These are phyloP conservation scores for Melanostoma scalare DNA, from an alignment of 2,888 invertebrate species.

Conservation along the genomic window DNA sequence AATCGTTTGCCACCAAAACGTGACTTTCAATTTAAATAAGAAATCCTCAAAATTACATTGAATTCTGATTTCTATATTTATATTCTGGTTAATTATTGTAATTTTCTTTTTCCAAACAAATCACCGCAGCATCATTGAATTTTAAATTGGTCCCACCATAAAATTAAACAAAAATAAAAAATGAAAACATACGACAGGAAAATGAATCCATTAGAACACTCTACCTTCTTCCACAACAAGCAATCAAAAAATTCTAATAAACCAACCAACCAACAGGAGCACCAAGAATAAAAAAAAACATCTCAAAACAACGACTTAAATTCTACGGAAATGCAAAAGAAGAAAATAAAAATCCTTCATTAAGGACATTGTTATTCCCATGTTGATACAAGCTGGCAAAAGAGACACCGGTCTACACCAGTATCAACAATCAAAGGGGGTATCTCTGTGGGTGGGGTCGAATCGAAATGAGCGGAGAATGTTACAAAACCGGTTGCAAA, in stretches of 20 bases:
- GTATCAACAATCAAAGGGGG: slow-evolving; percentile 59
- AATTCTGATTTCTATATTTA: slow-evolving; percentile 28
- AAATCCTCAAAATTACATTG: slow-evolving; percentile 43
- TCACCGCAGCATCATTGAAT: slow-evolving; percentile 28
- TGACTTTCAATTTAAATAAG: slow-evolving; percentile 62
- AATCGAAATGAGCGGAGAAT: slow-evolving; percentile 21
- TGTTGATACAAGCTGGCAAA: slow-evolving; percentile 67
- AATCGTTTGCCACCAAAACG: slow-evolving; percentile 38
- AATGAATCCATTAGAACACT: slow-evolving; percentile 49
- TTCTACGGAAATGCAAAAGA: slow-evolving; percentile 35
- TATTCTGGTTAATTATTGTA: slow-evolving; percentile 55
- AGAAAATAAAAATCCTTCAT: slow-evolving; percentile 61
- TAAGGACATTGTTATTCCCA: slow-evolving; percentile 72
- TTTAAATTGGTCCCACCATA: slow-evolving; percentile 22
- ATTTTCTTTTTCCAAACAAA: slow-evolving; percentile 41
- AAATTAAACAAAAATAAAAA: neutral
- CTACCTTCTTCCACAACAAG: slow-evolving; percentile 38
- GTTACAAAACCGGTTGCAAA: slow-evolving; percentile 39
- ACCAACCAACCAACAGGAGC: slow-evolving; percentile 51
- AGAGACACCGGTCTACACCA: slow-evolving; percentile 61
- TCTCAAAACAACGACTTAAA: slow-evolving; percentile 16
- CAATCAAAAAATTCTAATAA: slow-evolving; percentile 71
- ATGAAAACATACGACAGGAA: slow-evolving; percentile 17
- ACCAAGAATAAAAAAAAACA: slow-evolving; percentile 10
- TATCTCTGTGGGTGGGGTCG: slow-evolving; percentile 17